Evolutionary conservation across 2,113 vertebrate genomes (phyloP), one percentile per base, ranked within the genome.

Genomic region (Tretioscincus oriximinensis): DNA sequence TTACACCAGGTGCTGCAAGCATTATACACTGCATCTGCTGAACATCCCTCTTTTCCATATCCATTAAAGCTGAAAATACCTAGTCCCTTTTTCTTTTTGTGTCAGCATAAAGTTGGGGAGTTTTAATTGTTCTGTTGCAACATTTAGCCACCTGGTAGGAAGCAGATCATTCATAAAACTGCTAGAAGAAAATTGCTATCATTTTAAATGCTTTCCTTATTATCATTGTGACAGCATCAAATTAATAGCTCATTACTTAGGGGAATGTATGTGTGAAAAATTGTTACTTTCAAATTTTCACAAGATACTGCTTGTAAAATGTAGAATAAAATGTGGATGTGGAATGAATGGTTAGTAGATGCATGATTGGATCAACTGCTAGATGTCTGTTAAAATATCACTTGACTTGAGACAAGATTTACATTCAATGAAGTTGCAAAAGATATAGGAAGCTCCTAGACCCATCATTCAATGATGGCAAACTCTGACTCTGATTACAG

Each of bases 141-240:
- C 47, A 73, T n/a, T 45, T 16, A 8, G 20, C 45, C 24, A 16
- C 35, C 22, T 65, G 35, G 49, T 58, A 70, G 16, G 21, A 70
- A 70, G 24, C n/a, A 79, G 51, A 8, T 45, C 58, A 47, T 63
- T 26, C 58, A 76, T 80, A 26, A 31, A 31, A 31, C 26, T 3
- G 26, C 12, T 45, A 6, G 11, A 65, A 31, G 12, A 21, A 51
- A 71, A 69, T 90, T 90, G 75, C 81, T 77, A 84, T 92, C 77
- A 81, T 88, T 92, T 91, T 85, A 87, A 79, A 85, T 85, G 86
- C 64, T 45, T 85, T 85, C 1, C 80, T 86, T 86, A 87, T 81
- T 5, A 89, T 83, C 86, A 87, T 88, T 73, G 81, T 92, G 92
- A 88, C 89, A 90, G 86, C 86, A 84, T 85, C 75, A 89, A 87